A percentile compares a stretch with the other conserved stretches of the same genome.
Conservation (phyloP, 1,140 invertebrate species). For the Mya arenaria region DNA sequence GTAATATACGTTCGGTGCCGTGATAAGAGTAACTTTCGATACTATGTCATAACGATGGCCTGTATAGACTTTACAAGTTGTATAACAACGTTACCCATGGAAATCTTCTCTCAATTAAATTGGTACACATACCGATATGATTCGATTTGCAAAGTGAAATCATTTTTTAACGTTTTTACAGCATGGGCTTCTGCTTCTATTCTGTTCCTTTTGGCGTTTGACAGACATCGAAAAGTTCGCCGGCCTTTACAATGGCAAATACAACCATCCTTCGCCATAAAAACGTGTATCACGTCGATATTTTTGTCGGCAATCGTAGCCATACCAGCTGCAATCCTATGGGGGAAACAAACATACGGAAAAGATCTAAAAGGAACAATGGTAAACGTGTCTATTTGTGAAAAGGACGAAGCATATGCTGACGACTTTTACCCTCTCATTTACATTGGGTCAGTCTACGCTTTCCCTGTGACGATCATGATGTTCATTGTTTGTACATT, state of each 20-base stretch:
- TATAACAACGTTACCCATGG: constrained; percentile 63
- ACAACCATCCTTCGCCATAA: constrained; percentile 32
- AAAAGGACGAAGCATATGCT: too few species aligned
- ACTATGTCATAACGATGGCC: constrained; percentile 63
- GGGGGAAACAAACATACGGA: constrained; percentile 46
- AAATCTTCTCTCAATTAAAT: constrained; percentile 63
- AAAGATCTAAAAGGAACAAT: not conserved
- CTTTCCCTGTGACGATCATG: too few species aligned
- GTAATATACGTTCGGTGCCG: constrained; percentile 57
- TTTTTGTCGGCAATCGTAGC: constrained; percentile 6
- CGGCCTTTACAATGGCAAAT: constrained; percentile 61
- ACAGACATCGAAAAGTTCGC: constrained; percentile 65
- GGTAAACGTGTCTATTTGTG: constrained; percentile 47
- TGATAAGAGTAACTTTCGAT: constrained; percentile 58
- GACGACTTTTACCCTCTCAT: too few species aligned
- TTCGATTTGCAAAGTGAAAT: constrained; percentile 60
- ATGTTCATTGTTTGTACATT: too few species aligned
- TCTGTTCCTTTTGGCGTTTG: constrained; percentile 61
- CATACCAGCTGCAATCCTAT: constrained; percentile 12
- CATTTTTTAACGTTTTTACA: constrained; percentile 61
- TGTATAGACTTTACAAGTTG: constrained; percentile 66
- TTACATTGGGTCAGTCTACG: too few species aligned
- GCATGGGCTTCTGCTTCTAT: constrained; percentile 61
- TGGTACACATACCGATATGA: constrained; percentile 62
- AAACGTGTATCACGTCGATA: not conserved